These are phyloP conservation scores for Gymnorhina tibicen DNA, from an alignment of 2,113 vertebrate genomes.

Conservation along the genomic window DNA sequence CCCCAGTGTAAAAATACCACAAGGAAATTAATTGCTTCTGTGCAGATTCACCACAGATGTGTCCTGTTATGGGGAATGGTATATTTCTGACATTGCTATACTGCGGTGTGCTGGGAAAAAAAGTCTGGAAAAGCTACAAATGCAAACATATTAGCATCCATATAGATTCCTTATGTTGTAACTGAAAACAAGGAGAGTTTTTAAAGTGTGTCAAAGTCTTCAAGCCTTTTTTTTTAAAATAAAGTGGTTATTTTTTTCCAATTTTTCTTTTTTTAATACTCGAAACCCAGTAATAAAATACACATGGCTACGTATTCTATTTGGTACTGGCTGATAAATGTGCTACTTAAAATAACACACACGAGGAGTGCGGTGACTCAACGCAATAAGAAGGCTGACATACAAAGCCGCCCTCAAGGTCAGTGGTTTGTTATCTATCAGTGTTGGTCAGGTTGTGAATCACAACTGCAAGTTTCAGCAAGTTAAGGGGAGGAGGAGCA, in stretches of 20 bases:
- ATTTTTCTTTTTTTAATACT: neutral
- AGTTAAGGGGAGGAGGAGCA: conserved; percentile 18
- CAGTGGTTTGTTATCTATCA: conserved; percentile 53
- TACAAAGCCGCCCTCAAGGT: conserved; percentile 44
- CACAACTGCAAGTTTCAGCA: conserved; percentile 54
- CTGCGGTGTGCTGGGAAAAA: conserved; percentile 4
- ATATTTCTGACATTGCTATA: conserved; percentile 61
- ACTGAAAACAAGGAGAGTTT: conserved; percentile 28
- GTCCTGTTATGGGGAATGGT: conserved; percentile 49
- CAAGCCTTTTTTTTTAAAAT: neutral
- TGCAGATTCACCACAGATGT: conserved; percentile 71
- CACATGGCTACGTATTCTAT: neutral
- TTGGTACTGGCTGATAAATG: conserved; percentile 36
- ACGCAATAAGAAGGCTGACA: conserved; percentile 10
- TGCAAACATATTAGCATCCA: conserved; percentile 18
- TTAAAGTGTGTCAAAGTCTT: neutral
- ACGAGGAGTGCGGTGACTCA: neutral
- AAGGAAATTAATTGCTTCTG: conserved; percentile 82
- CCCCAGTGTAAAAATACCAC: conserved; percentile 76
- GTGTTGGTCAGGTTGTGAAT: conserved; percentile 67
- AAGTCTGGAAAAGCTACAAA: conserved; percentile 53
- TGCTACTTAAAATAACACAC: conserved; percentile 24
- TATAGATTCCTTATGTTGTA: conserved; percentile 9
- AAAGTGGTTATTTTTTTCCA: neutral
- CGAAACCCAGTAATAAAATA: conserved; percentile 5